Base-by-base conservation (phyloP, 2,888 invertebrate species). In the Hyposoter didymator region DNA sequence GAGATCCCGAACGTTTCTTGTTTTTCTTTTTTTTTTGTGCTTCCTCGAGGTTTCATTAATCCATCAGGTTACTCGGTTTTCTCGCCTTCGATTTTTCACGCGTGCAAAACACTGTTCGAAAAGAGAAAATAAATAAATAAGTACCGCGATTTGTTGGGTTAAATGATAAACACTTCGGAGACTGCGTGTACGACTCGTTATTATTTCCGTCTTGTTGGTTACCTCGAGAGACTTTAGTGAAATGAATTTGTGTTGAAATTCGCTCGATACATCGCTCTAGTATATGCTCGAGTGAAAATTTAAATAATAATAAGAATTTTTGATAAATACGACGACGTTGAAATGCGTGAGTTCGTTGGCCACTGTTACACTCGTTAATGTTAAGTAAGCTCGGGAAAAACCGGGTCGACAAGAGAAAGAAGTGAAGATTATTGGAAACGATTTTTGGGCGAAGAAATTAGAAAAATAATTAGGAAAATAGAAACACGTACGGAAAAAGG, bases 1-100 rank as follows among this genome's bases (percentile, higher is more conserved):
- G 87, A 88, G 88, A 88, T 86, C 87, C 78, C 84, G 82, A 82
- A 84, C 67, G 82, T 73, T 14, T n/a, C n/a, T n/a, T n/a, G n/a
- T n/a, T 80, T 78, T 81, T 73, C 17, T 84, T 80, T 74, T 82
- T 70, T 19, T 84, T 76, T 84, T 70, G 66, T 82, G 73, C 78
- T 83, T 73, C 59, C 80, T 84, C 78, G 75, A 47, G 59, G 66
- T 49, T 47, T 55, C 66, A 45, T 78, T 75, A 72, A 75, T 72
- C 82, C 84, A 80, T 84, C 83, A 49, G 76, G 78, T 64, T 82
- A 76, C 73, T 79, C 55, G 19, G 67, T 47, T 78, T 76, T 74
- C 69, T 17, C 55, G 52, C 45, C 43, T 69, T 74, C 39, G 73
- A 62, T 79, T 45, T 75, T 59, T 85, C 76, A 69, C 84, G 64